Percentiles rank a stretch among this genome's conserved stretches.
Conservation (phyloP, 2,888 invertebrate genomes). For the Scelioninae gen. 2 region DNA sequence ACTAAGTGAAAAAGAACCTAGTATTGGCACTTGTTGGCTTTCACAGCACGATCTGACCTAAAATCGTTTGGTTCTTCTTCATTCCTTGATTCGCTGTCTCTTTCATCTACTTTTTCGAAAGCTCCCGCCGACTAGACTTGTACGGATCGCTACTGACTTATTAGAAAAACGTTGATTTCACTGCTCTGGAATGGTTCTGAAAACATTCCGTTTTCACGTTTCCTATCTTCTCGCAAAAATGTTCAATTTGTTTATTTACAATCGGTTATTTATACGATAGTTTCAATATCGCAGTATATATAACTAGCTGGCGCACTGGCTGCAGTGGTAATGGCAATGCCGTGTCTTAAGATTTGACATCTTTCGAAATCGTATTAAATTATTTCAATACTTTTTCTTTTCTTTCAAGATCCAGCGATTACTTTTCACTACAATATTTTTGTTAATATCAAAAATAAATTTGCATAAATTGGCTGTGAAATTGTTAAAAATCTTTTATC, state of each 20-base stretch:
- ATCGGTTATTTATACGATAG: conserved; percentile 28
- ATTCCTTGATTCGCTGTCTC: conserved; percentile 55
- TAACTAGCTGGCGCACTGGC: no score
- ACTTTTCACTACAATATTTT: no score
- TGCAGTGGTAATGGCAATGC: no score
- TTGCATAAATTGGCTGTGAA: no score
- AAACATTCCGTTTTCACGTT: conserved; percentile 64
- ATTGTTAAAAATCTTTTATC: no score
- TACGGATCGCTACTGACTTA: conserved; percentile 32
- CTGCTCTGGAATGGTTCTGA: conserved; percentile 72
- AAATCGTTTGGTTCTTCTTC: conserved; percentile 69
- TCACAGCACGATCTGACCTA: conserved; percentile 74
- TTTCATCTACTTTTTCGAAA: conserved; percentile 61
- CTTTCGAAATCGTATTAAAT: no score
- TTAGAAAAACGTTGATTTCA: conserved; percentile 73
- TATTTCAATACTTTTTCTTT: no score
- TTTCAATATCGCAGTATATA: conserved; percentile 29
- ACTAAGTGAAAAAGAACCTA: conserved; percentile 61
- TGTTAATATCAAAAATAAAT: no score
- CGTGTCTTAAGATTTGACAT: no score
- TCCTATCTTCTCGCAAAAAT: conserved; percentile 26
- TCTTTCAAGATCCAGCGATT: no score
- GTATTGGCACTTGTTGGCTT: conserved; percentile 70
- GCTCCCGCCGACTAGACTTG: conserved; percentile 36
- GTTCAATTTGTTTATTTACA: conserved; percentile 45